These are phyloP conservation scores for Sycophaga agraensis DNA, from an alignment of 1,140 invertebrate genomes.

Conservation along the genomic window DNA sequence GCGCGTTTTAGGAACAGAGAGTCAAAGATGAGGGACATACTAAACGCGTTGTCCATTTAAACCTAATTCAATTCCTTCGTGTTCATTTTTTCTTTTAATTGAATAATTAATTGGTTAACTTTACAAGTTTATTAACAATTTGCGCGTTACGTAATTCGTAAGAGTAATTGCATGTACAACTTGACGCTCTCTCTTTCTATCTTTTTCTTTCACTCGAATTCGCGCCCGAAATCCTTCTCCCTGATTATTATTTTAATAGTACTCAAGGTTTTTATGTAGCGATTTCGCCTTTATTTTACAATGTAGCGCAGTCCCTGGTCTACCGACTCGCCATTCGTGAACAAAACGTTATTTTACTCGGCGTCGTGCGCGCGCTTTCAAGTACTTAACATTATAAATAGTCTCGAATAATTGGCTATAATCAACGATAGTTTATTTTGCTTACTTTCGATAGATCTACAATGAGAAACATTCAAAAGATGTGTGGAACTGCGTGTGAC, in stretches of 20 bases:
- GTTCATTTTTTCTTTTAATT: constrained; percentile 43
- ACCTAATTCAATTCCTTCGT: constrained; percentile 57
- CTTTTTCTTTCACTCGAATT: constrained; percentile 18
- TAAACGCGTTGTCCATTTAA: constrained; percentile 41
- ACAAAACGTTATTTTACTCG: too few species aligned
- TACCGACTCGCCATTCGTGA: too few species aligned
- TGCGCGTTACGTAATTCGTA: not conserved
- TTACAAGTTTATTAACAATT: constrained; percentile 53
- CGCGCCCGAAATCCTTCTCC: too few species aligned
- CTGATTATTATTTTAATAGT: too few species aligned
- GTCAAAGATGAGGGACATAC: constrained; percentile 46
- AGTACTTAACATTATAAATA: constrained; percentile 4
- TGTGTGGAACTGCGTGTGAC: too few species aligned
- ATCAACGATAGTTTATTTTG: not conserved
- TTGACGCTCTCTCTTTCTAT: constrained; percentile 34
- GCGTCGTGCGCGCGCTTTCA: too few species aligned
- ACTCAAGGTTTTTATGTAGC: constrained; percentile 33
- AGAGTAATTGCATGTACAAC: too few species aligned
- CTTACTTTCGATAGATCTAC: constrained; percentile 4
- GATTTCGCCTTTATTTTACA: constrained; percentile 45
- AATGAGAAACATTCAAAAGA: constrained; percentile 2
- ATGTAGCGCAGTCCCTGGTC: constrained; percentile 29
- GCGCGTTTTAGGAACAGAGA: constrained; percentile 42
- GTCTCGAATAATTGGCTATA: constrained; percentile 25
- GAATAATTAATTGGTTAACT: constrained; percentile 49